These are phyloP conservation scores for Metalampra italica DNA, from an alignment of 2,888 invertebrate species.

Conservation along the genomic window DNA sequence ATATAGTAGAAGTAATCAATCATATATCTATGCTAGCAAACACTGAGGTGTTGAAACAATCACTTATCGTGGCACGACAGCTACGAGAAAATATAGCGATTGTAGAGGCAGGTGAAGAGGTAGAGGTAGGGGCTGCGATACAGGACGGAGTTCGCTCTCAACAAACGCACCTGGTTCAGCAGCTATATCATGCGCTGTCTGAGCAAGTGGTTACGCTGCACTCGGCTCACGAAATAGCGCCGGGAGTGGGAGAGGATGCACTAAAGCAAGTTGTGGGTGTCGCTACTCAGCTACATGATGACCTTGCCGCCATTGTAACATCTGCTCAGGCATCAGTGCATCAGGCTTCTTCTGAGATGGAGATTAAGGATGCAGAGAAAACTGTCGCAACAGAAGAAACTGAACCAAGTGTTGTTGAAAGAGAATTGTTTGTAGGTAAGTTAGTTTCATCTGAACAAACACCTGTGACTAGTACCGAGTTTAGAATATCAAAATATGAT, in stretches of 20 bases:
- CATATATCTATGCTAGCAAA: slow-evolving; percentile 22
- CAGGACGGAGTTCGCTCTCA: background rate
- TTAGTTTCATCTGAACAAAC: background rate
- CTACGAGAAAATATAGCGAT: slow-evolving; percentile 22
- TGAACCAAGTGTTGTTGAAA: no score
- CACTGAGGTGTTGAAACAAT: slow-evolving; percentile 22
- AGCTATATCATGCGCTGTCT: background rate
- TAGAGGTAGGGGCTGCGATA: background rate
- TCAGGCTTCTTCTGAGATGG: background rate
- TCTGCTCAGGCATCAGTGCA: background rate
- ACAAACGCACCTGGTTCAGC: background rate
- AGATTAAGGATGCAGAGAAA: no score
- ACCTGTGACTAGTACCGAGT: background rate
- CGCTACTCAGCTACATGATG: background rate
- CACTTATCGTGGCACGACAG: slow-evolving; percentile 24
- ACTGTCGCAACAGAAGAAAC: no score
- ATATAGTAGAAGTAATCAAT: slow-evolving; percentile 22
- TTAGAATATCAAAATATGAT: no score
- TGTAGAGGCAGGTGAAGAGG: background rate
- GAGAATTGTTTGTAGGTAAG: no score
- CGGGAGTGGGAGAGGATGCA: background rate
- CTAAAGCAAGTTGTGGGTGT: background rate
- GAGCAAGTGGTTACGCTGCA: background rate
- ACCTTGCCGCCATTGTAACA: background rate
- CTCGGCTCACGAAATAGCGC: background rate